phyloP scores from a whole-genome alignment of 1,140 invertebrate species.

The Drosophila arizonae region DNA sequence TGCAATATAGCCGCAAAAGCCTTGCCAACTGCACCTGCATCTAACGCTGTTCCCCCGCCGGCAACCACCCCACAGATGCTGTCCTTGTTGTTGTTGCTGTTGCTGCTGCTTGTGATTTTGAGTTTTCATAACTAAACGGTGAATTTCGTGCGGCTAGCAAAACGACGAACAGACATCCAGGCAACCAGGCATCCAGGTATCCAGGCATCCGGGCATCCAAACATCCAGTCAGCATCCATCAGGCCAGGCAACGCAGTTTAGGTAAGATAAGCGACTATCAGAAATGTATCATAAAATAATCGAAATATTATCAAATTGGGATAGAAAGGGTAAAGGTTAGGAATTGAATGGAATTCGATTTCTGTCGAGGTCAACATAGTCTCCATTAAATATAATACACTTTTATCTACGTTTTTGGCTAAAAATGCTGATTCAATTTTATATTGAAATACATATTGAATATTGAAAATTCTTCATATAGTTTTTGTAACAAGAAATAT shows the following conservation, averaged over 20 bases:
- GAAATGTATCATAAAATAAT: too few relatives aligned
- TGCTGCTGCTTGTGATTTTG: slow-evolving; percentile 53
- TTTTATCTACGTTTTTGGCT: too few relatives aligned
- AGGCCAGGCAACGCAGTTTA: slow-evolving; percentile 24
- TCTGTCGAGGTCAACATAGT: too few relatives aligned
- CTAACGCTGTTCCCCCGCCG: slow-evolving; percentile 32
- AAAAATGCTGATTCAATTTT: neutral
- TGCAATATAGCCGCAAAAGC: neutral
- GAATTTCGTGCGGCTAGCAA: too few relatives aligned
- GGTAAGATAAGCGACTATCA: slow-evolving; percentile 9
- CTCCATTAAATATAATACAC: too few relatives aligned
- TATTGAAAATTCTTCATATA: too few relatives aligned
- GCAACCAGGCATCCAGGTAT: slow-evolving; percentile 32
- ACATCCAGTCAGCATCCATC: slow-evolving; percentile 35
- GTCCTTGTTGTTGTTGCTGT: slow-evolving; percentile 24
- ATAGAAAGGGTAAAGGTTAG: neutral
- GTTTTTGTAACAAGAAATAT: too few relatives aligned
- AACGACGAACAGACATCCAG: slow-evolving; percentile 39
- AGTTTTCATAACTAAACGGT: slow-evolving; percentile 53
- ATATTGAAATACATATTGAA: too few relatives aligned
- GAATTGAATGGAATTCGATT: too few relatives aligned
- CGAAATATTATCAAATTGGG: too few relatives aligned
- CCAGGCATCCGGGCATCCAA: slow-evolving; percentile 14
- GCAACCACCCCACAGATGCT: slow-evolving; percentile 11
- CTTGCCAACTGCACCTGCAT: slow-evolving; percentile 34